Percentiles rank a stretch among this genome's conserved stretches.
Evolutionary conservation across 2,888 invertebrate genomes (phyloP).

Genomic region (Melieria crassipennis): DNA sequence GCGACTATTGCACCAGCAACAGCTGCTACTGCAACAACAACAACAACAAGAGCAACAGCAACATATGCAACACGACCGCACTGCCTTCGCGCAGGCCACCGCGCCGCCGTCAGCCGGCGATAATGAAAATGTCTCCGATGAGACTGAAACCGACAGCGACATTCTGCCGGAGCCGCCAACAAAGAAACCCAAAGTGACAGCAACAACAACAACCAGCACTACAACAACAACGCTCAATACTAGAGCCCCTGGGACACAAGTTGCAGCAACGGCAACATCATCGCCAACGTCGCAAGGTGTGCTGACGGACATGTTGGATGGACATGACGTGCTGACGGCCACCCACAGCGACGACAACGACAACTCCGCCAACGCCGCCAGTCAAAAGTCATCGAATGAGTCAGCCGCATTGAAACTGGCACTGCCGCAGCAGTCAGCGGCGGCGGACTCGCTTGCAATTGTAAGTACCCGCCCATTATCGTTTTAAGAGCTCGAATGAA

Average conservation of each 20-base stretch:
- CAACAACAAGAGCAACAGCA: conserved; percentile 37
- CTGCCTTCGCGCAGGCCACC: conserved; percentile 9
- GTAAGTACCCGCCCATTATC: too few species aligned
- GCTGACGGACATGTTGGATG: conserved; percentile 1
- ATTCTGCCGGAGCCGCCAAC: conserved; percentile 61
- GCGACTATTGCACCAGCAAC: conserved; percentile 43
- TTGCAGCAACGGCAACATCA: conserved; percentile 37
- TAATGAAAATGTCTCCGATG: conserved; percentile 49
- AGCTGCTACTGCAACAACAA: conserved; percentile 38
- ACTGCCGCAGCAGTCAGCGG: too few species aligned
- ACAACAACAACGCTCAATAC: conserved; percentile 25
- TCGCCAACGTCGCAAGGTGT: conserved; percentile 19
- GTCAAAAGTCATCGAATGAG: neutral
- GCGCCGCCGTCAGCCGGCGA: conserved; percentile 12
- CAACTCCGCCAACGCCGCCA: conserved; percentile 24
- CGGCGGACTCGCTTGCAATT: too few species aligned
- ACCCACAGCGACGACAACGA: conserved; percentile 28
- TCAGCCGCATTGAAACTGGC: too few species aligned
- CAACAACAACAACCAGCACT: conserved; percentile 31
- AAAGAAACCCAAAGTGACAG: conserved; percentile 52
- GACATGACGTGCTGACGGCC: conserved; percentile 19
- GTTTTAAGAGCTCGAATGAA: too few species aligned
- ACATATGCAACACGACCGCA: conserved; percentile 35
- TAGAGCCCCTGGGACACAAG: conserved; percentile 22
- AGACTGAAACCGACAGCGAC: conserved; percentile 59